Evolutionary conservation across 2,797 vertebrate species (phyloP), one percentile per base, ranked within the genome.

Genomic region (Apogon hyalosoma): DNA sequence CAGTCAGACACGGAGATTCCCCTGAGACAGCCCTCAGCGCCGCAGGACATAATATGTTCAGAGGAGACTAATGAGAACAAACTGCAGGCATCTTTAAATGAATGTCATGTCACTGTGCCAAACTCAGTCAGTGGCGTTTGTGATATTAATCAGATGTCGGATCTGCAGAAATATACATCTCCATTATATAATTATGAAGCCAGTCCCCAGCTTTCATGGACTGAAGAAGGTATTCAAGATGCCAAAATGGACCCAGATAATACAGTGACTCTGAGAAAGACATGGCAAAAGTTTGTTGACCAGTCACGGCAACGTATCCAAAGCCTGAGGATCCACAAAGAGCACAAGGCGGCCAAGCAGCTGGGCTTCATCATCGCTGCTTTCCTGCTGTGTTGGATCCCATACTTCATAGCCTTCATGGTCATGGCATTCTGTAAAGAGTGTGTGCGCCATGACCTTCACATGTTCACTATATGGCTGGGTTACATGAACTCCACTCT

Each of bases 401-500:
- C 97, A 0, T 99, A 99, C 87, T 99, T 98, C 55, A 94, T 98
- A 42, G 90, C 93, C 11, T 99, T 97, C 75, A 94, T 96, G 95
- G 95, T 98, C 61, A 93, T 94, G 80, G 97, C 96, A 0, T 95
- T 96, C 88, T 97, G 95, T 41, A 85, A 82, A 71, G 86, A 83
- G 33, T 96, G 94, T 1, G 87, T 94, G 5, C 93, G 90, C 42
- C 94, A 96, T 33, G 79, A 91, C 0, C 87, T 96, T 14, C 96
- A 96, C 77, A 99, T 94, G 95, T 94, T 95, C 85, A 98, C 98
- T 14, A 96, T 98, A 77, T 99, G 98, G 98, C 91, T 99, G 0
- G 98, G 98, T 28, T 99, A 98, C 70, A 87, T 99, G 63, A 99
- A 99, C 90, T 99, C 98, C 50, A 97, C 97, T 0, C 80, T 99